A percentile compares a stretch with the other conserved stretches of the same genome.
Evolutionary conservation across 2,797 vertebrate genomes (phyloP).

Genomic region (Potorous gilbertii): DNA sequence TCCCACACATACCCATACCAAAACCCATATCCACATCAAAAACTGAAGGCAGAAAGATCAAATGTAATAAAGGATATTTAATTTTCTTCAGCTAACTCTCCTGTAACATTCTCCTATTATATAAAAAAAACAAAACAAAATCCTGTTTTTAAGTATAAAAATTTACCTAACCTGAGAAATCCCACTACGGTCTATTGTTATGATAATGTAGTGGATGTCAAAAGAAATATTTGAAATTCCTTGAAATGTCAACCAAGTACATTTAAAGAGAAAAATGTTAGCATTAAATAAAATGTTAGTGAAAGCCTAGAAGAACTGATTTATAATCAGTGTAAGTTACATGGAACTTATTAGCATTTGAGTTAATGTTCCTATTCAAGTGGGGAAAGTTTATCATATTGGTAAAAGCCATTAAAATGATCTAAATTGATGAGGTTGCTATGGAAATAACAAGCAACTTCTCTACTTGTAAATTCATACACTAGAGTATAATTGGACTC

Average conservation of each 20-base stretch:
- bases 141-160: not conserved
- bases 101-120: not conserved
- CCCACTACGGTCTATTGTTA: conserved; percentile 51
- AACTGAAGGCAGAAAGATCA: not conserved
- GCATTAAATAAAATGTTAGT: conserved; percentile 68
- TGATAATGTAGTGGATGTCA: conserved; percentile 46
- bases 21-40: not conserved
- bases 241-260: conserved; percentile 55
- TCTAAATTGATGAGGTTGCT: not conserved
- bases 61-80: not conserved
- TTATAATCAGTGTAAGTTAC: conserved; percentile 60
- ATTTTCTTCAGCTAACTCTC: not conserved
- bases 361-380: conserved; percentile 61
- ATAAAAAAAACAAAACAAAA: not conserved
- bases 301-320: conserved; percentile 63
- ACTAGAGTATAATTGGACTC: not conserved
- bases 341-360: conserved; percentile 65
- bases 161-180: conserved; percentile 16
- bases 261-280: conserved; percentile 62
- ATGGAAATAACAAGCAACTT: not conserved
- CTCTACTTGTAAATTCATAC: not conserved
- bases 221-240: conserved; percentile 64
- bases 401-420: conserved; percentile 43
- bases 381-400: conserved; percentile 11
- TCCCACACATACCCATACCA: accelerated